Conservation (phyloP, 2,113 vertebrate species). For the Tyto alba region DNA sequence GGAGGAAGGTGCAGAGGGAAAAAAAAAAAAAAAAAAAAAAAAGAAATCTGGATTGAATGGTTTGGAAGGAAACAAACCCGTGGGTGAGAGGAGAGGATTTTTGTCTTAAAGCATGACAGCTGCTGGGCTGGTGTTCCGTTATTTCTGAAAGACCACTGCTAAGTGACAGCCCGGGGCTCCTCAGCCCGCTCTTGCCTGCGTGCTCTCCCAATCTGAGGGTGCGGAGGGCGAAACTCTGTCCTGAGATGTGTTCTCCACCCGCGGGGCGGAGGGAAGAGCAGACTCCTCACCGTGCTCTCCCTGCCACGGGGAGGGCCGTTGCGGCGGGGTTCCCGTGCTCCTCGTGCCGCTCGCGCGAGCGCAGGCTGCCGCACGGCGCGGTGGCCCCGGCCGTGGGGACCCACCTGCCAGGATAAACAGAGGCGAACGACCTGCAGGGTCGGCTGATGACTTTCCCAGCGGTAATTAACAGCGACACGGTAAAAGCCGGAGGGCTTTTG, state of each 20-base stretch:
- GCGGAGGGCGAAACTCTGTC: neutral
- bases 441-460: neutral
- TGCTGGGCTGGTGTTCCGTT: neutral
- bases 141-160: neutral
- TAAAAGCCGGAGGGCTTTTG: neutral
- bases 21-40: no score
- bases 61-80: neutral
- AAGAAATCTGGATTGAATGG: neutral
- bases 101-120: neutral
- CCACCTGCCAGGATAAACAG: neutral
- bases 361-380: fast-evolving
- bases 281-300: neutral
- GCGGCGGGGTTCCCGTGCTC: neutral
- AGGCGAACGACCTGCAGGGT: neutral
- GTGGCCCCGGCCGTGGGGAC: neutral
- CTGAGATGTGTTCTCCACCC: fast-evolving
- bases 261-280: neutral
- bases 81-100: neutral
- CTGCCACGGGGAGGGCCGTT: fast-evolving
- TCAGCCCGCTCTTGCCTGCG: neutral
- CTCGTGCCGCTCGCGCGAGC: neutral
- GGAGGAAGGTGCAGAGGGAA: neutral
- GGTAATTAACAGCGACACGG: neutral
- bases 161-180: neutral
- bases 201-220: neutral